Percentiles rank a stretch among this genome's conserved stretches.
Evolutionary conservation across 2,797 vertebrate species (phyloP).

Genomic region (Setipinna tenuifilis): DNA sequence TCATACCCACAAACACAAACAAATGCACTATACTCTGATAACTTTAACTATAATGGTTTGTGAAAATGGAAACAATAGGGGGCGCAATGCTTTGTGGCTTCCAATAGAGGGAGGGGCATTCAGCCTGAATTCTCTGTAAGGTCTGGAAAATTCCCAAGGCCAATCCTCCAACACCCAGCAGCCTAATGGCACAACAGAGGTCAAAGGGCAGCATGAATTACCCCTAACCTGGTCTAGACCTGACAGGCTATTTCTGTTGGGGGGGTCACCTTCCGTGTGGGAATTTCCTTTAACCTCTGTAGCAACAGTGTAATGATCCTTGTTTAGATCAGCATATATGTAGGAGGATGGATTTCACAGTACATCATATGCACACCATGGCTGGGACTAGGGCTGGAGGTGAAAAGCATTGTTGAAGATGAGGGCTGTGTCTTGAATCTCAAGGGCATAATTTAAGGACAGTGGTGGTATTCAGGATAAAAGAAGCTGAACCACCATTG

Average conservation of each 20-base stretch:
- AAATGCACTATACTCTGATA: too few species aligned
- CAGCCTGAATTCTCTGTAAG: not conserved
- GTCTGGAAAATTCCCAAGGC: constrained; percentile 31
- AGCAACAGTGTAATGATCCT: not conserved
- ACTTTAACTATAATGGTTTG: too few species aligned
- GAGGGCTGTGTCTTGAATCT: too few species aligned
- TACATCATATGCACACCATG: not conserved
- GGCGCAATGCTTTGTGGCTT: not conserved
- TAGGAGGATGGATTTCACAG: not conserved
- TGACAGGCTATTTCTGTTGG: constrained; percentile 34
- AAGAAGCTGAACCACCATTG: not conserved
- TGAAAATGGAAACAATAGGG: not conserved
- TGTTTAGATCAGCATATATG: not conserved
- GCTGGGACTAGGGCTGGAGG: not conserved
- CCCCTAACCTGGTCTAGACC: constrained; percentile 15
- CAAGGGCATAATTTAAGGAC: not conserved
- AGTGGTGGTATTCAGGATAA: not conserved
- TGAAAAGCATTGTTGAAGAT: not conserved
- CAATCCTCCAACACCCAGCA: constrained; percentile 32
- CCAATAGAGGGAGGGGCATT: not conserved
- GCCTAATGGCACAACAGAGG: constrained; percentile 24
- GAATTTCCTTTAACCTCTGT: not conserved
- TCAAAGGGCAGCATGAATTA: constrained; percentile 45
- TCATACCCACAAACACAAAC: too few species aligned
- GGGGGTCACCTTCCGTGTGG: constrained; percentile 7